phyloP scores from a whole-genome alignment of 1,140 invertebrate genomes.

The Bicyclus anynana region DNA sequence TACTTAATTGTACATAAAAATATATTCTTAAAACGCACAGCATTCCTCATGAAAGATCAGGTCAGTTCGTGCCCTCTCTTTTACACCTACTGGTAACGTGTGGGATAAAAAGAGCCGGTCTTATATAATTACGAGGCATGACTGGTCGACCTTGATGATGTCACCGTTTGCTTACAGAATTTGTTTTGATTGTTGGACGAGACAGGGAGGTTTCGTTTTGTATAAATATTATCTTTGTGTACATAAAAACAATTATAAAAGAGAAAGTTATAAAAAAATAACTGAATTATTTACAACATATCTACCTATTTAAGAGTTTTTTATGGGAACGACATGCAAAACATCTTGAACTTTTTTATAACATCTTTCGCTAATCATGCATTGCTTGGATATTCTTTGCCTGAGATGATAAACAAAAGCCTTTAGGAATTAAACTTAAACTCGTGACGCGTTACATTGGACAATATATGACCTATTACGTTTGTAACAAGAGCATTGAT shows the following conservation, averaged over 20 bases:
- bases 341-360: too few relatives aligned
- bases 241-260: too few relatives aligned
- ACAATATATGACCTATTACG: too few relatives aligned
- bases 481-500: too few relatives aligned
- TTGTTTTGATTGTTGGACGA: slow-evolving; percentile 38
- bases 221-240: slow-evolving; percentile 14
- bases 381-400: too few relatives aligned
- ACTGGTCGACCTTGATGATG: slow-evolving; percentile 64
- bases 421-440: too few relatives aligned
- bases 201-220: slow-evolving; percentile 15
- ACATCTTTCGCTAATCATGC: too few relatives aligned
- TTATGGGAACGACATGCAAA: too few relatives aligned
- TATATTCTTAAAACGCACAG: slow-evolving; percentile 1
- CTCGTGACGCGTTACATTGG: too few relatives aligned
- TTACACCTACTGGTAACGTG: slow-evolving; percentile 14
- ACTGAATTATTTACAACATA: too few relatives aligned
- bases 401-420: too few relatives aligned
- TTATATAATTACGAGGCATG: slow-evolving; percentile 26
- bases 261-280: neutral
- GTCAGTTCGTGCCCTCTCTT: slow-evolving; percentile 15
- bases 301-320: too few relatives aligned
- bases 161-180: slow-evolving; percentile 44
- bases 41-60: slow-evolving; percentile 16
- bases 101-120: slow-evolving; percentile 28
- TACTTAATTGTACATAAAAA: neutral